phyloP scores from a whole-genome alignment of 92 coral and sea anemone species.

The Zoanthus solanderi region DNA sequence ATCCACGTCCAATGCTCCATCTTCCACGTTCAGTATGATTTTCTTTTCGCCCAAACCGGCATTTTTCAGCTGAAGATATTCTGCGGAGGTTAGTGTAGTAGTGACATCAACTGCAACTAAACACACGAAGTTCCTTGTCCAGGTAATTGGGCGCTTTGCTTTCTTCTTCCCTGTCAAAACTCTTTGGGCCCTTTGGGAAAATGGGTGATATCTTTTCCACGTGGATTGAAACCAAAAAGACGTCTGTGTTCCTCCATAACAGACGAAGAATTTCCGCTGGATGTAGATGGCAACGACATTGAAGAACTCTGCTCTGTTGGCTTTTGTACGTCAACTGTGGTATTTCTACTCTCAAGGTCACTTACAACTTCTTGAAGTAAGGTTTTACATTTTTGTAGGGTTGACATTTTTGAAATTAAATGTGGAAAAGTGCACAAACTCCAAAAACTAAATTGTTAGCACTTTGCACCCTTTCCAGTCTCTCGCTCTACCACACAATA shows the following conservation, averaged over 20 bases:
- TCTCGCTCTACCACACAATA: too few relatives aligned
- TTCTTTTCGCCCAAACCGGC: not conserved
- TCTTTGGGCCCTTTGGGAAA: not conserved
- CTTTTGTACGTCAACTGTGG: too few relatives aligned
- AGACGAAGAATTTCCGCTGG: conserved; percentile 5
- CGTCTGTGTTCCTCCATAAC: conserved; percentile 3
- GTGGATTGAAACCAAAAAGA: not conserved
- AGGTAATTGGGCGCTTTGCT: conserved; percentile 10
- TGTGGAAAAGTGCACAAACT: not conserved
- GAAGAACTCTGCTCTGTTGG: not conserved
- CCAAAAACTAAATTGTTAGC: too few relatives aligned
- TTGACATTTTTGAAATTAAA: not conserved
- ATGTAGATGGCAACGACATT: not conserved
- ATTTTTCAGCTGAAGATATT: too few relatives aligned
- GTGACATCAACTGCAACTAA: conserved; percentile 29
- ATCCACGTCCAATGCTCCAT: conserved; percentile 6
- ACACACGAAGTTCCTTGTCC: conserved; percentile 5
- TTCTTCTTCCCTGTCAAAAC: not conserved
- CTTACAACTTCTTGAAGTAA: too few relatives aligned
- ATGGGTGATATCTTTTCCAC: not conserved
- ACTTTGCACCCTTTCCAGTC: too few relatives aligned
- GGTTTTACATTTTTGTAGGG: not conserved
- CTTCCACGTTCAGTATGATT: not conserved
- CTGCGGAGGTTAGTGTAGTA: not conserved
- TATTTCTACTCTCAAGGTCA: too few relatives aligned